These are phyloP conservation scores for Chrysomallon squamiferum DNA, from an alignment of 1,140 invertebrate species.

Conservation along the genomic window DNA sequence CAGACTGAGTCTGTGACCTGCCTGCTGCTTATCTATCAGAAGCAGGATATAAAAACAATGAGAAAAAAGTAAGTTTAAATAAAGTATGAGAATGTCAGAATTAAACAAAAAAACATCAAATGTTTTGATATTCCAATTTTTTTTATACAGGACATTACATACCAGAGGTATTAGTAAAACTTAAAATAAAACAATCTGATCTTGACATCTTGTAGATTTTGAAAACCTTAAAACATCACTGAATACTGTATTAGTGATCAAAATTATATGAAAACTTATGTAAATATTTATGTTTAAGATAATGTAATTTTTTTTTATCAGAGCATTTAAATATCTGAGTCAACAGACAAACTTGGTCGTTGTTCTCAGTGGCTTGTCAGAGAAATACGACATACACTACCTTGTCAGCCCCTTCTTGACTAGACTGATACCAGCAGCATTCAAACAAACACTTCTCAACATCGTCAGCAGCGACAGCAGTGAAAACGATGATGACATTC, in stretches of 20 bases:
- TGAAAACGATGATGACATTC: constrained; percentile 28
- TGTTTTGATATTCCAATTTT: too few species aligned
- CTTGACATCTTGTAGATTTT: too few species aligned
- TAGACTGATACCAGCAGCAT: constrained; percentile 39
- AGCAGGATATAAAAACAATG: constrained; percentile 39
- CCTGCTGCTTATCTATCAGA: constrained; percentile 52
- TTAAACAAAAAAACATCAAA: too few species aligned
- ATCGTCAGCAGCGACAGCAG: constrained; percentile 38
- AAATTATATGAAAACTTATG: too few species aligned
- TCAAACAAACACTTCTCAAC: constrained; percentile 34
- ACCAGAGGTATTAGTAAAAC: too few species aligned
- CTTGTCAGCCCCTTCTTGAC: constrained; percentile 34
- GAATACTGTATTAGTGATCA: too few species aligned
- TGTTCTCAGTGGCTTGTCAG: constrained; percentile 24
- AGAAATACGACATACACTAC: constrained; percentile 23
- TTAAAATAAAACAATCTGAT: too few species aligned
- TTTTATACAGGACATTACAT: too few species aligned
- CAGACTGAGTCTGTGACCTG: constrained; percentile 40
- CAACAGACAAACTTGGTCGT: constrained; percentile 31
- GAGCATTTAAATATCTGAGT: constrained; percentile 45
- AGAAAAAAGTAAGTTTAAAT: constrained; percentile 46
- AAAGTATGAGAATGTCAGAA: too few species aligned
- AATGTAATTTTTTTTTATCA: constrained; percentile 34
- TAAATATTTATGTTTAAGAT: too few species aligned
- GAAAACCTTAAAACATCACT: too few species aligned